Conservation (phyloP, 2,797 vertebrate species). For the Danio aesculapii region DNA sequence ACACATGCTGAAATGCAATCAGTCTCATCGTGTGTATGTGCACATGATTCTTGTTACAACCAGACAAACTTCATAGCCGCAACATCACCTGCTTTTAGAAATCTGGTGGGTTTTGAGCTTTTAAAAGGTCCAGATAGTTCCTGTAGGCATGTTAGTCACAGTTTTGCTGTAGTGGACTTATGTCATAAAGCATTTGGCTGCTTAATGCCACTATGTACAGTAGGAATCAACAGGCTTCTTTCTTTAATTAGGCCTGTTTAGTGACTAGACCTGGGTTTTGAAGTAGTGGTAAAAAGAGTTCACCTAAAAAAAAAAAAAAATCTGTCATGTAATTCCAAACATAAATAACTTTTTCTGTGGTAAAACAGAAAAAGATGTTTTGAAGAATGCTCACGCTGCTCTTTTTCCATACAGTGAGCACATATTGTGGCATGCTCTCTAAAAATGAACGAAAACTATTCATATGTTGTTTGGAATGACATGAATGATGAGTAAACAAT, state of each 20-base stretch:
- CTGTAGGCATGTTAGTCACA: background rate
- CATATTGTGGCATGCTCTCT: background rate
- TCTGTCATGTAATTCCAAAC: background rate
- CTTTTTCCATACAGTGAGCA: background rate
- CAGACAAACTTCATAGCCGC: constrained; percentile 17
- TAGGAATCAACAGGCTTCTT: background rate
- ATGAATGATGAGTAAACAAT: background rate
- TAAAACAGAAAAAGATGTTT: background rate
- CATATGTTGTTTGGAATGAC: background rate
- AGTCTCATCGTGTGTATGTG: background rate
- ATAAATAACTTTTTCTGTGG: background rate
- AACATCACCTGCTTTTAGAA: constrained; percentile 21
- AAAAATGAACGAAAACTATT: background rate
- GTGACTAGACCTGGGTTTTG: background rate
- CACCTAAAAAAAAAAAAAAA: background rate
- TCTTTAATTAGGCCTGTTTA: constrained; percentile 9
- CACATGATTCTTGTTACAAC: constrained; percentile 9
- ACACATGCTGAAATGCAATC: constrained; percentile 15
- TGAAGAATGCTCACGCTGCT: background rate
- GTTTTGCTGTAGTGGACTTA: background rate
- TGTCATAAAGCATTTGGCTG: background rate
- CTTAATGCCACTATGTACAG: constrained; percentile 21
- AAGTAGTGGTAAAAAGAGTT: background rate
- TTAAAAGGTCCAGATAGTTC: constrained; percentile 33
- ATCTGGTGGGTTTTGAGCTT: constrained; percentile 18